Evolutionary conservation across 2,888 invertebrate genomes (phyloP).

Genomic region (Euplagia quadripunctaria): DNA sequence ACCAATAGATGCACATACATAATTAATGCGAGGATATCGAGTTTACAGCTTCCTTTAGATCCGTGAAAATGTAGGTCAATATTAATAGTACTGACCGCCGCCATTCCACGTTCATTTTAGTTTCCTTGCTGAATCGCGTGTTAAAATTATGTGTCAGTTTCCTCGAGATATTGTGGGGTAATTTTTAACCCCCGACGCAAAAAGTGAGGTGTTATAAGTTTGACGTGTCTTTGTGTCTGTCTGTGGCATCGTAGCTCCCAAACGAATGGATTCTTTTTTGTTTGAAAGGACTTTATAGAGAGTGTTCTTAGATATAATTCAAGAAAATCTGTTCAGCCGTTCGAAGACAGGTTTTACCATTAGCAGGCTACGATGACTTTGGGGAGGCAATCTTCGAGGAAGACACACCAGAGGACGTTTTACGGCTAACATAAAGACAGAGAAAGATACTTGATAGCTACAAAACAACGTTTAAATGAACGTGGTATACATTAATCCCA

Average conservation of each 20-base stretch:
- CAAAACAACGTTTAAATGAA: constrained; percentile 5
- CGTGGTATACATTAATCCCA: constrained; percentile 56
- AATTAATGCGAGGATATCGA: constrained; percentile 63
- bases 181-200: constrained; percentile 3
- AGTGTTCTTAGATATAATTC: no score
- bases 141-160: constrained; percentile 1
- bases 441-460: background rate
- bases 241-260: background rate
- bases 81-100: constrained; percentile 29
- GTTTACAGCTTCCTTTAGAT: constrained; percentile 42
- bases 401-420: background rate
- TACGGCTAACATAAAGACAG: background rate
- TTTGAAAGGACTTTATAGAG: no score
- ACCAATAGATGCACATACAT: constrained; percentile 71
- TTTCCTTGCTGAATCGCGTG: constrained; percentile 13
- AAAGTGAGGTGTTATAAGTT: no score
- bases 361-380: background rate
- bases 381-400: background rate
- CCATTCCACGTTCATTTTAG: constrained; percentile 31
- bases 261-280: no score
- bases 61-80: constrained; percentile 34
- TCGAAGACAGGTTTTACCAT: background rate
- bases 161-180: background rate
- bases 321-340: background rate
- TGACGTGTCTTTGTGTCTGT: no score